Conservation (phyloP, 2,797 vertebrate species). For the Pteronotus mesoamericanus region DNA sequence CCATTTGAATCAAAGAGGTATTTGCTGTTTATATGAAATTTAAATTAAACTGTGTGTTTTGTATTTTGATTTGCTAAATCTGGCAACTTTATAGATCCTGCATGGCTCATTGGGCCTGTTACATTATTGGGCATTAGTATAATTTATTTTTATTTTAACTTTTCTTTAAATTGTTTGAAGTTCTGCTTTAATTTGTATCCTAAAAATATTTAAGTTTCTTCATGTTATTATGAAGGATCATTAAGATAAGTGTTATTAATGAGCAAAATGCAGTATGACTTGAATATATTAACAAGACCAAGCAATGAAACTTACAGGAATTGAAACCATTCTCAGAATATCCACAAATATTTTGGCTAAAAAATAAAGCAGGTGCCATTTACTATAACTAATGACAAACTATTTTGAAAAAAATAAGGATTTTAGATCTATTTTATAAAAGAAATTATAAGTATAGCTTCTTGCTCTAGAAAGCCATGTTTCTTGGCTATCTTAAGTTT, state of each 20-base stretch:
- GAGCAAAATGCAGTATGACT: neutral
- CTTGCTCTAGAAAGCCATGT: neutral
- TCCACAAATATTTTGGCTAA: neutral
- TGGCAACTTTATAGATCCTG: neutral
- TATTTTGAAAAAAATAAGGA: neutral
- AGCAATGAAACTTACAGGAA: neutral
- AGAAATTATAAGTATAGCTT: neutral
- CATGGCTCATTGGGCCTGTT: neutral
- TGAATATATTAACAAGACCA: neutral
- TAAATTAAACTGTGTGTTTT: neutral
- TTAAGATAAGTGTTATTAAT: neutral
- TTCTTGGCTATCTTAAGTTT: neutral
- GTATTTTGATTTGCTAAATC: neutral
- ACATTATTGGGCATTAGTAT: neutral
- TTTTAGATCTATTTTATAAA: neutral
- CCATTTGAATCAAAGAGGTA: neutral
- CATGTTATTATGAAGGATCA: neutral
- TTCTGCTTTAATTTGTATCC: neutral
- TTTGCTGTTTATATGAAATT: neutral
- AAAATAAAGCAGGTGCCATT: neutral
- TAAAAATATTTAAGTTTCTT: neutral
- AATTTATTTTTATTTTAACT: neutral
- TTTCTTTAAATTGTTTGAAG: neutral
- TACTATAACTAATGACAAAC: neutral
- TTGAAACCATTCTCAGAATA: neutral